phyloP scores from a whole-genome alignment of 2,888 invertebrate species.

The Caenorhabditis drosophilae region DNA sequence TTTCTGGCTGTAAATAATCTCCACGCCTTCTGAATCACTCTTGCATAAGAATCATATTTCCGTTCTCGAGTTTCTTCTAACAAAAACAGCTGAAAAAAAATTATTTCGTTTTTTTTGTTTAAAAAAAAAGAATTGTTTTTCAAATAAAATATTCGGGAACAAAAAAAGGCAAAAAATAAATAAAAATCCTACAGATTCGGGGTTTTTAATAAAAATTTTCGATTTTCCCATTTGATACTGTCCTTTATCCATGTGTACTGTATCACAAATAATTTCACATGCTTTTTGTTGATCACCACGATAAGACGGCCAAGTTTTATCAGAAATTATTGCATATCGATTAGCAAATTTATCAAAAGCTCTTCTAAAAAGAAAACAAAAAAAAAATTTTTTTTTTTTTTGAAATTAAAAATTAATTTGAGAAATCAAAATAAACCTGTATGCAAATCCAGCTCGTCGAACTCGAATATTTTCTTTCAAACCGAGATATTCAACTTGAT shows the following conservation, averaged over 20 bases:
- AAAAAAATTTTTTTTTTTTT: too few relatives aligned
- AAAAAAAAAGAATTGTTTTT: background rate
- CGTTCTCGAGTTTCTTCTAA: conserved; percentile 77
- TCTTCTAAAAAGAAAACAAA: too few relatives aligned
- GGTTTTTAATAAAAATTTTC: conserved; percentile 78
- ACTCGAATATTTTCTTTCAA: conserved; percentile 78
- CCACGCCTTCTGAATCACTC: conserved; percentile 77
- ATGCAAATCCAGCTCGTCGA: conserved; percentile 78
- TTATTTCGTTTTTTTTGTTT: too few relatives aligned
- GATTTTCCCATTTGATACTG: conserved; percentile 77
- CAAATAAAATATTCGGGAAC: conserved; percentile 1
- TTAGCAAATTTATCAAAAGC: conserved; percentile 67
- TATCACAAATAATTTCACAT: conserved; percentile 73
- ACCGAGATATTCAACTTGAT: conserved; percentile 78
- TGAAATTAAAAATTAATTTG: too few relatives aligned
- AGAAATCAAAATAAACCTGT: too few relatives aligned
- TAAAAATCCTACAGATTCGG: conserved; percentile 73
- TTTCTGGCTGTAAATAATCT: conserved; percentile 76
- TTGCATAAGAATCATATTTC: conserved; percentile 76
- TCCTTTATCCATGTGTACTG: conserved; percentile 74
- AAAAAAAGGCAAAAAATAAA: background rate
- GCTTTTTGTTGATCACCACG: conserved; percentile 74
- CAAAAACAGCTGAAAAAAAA: conserved; percentile 75
- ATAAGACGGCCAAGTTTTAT: conserved; percentile 75
- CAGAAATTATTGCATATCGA: conserved; percentile 76